phyloP scores from a whole-genome alignment of 23 tunicate species.

The Phallusia fumigata region DNA sequence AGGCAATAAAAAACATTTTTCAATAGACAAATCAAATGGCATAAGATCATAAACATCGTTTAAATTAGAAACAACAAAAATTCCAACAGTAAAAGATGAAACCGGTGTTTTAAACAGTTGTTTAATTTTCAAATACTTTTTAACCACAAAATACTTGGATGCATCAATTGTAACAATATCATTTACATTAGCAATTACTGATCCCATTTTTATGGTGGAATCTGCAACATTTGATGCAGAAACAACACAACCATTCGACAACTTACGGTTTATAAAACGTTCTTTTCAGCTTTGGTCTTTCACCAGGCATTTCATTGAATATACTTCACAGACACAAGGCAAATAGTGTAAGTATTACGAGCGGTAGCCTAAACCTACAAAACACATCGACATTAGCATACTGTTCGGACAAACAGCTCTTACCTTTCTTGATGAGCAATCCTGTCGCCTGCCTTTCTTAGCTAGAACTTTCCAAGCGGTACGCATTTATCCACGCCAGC shows the following conservation, averaged over 20 bases:
- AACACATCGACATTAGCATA: too few relatives aligned
- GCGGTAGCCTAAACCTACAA: too few relatives aligned
- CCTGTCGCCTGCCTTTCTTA: too few relatives aligned
- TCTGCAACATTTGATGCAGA: background rate
- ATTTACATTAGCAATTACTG: background rate
- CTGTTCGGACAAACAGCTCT: too few relatives aligned
- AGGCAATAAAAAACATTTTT: background rate
- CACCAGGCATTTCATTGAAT: too few relatives aligned
- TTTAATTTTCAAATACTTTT: background rate
- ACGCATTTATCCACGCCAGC: too few relatives aligned
- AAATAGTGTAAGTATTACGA: too few relatives aligned
- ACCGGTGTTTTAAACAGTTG: slow-evolving; percentile 4
- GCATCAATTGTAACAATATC: background rate
- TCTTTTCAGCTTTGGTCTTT: too few relatives aligned
- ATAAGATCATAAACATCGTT: background rate
- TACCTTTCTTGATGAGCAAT: too few relatives aligned
- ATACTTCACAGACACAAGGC: too few relatives aligned
- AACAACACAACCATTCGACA: background rate
- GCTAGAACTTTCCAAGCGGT: too few relatives aligned
- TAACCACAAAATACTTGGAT: slow-evolving; percentile 1
- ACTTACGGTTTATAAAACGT: too few relatives aligned
- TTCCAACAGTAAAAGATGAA: background rate
- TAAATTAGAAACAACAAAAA: background rate
- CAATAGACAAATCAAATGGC: background rate
- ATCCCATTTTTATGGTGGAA: background rate